Conservation (phyloP, 2,888 invertebrate genomes). For the Acleris sparsana region DNA sequence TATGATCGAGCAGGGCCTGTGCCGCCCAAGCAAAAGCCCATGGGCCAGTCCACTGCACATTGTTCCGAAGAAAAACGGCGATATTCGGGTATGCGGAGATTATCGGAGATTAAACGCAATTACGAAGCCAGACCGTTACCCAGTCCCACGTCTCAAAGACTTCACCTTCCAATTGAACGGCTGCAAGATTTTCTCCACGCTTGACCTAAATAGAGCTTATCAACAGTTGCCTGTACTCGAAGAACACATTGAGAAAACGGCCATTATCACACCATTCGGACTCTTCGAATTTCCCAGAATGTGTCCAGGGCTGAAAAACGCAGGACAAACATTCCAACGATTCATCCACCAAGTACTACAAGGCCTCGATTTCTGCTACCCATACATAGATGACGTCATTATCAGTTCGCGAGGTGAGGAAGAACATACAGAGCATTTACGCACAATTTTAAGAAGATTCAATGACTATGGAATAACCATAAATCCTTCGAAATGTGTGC, state of each 20-base stretch:
- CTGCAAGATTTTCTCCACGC: constrained; percentile 1
- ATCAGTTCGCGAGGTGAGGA: constrained; percentile 2
- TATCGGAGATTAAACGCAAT: constrained; percentile 40
- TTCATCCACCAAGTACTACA: neutral
- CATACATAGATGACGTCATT: constrained; percentile 20
- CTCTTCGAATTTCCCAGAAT: neutral
- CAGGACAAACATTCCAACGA: neutral
- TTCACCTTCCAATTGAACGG: constrained; percentile 39
- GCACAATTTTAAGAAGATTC: constrained; percentile 15
- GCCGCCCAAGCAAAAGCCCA: constrained; percentile 25
- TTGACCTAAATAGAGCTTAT: constrained; percentile 13
- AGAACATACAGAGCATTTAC: constrained; percentile 18
- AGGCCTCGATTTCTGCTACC: constrained; percentile 22
- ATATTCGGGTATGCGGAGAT: constrained; percentile 8
- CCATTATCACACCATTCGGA: constrained; percentile 4
- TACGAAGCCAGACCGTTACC: constrained; percentile 52
- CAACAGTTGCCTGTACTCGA: constrained; percentile 3
- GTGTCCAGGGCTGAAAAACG: neutral
- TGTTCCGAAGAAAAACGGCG: constrained; percentile 30
- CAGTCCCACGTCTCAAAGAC: constrained; percentile 45
- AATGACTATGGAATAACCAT: constrained; percentile 22
- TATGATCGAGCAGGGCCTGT: constrained; percentile 5
- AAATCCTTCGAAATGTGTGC: constrained; percentile 24
- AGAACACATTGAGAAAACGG: constrained; percentile 6
- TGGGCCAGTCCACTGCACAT: constrained; percentile 9